A percentile compares a stretch with the other conserved stretches of the same genome.
phyloP scores from a whole-genome alignment of 92 coral and sea anemone genomes.

The Heteractis magnifica region DNA sequence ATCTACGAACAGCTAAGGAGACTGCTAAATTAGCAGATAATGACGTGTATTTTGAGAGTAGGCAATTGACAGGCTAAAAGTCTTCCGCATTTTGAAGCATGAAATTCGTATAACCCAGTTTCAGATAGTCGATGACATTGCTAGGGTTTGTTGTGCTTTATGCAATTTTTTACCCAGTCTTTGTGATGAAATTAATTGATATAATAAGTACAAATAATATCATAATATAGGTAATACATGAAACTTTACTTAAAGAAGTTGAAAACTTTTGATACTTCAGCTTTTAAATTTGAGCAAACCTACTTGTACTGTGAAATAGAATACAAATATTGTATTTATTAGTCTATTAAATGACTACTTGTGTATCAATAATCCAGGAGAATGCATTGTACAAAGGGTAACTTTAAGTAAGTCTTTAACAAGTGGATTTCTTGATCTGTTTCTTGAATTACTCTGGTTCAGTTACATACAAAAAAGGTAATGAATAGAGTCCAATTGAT shows the following conservation, averaged over 20 bases:
- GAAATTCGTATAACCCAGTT: neutral
- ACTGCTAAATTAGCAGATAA: too few relatives aligned
- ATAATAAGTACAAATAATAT: conserved; percentile 28
- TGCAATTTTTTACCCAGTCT: neutral
- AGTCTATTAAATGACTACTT: conserved; percentile 34
- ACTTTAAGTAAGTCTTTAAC: conserved; percentile 21
- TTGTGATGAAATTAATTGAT: conserved; percentile 19
- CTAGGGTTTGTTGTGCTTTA: neutral
- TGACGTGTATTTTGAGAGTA: neutral
- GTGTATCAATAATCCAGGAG: conserved; percentile 9
- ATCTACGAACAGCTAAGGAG: too few relatives aligned
- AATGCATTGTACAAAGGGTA: conserved; percentile 34
- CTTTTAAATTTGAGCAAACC: conserved; percentile 32
- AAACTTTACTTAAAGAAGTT: conserved; percentile 33
- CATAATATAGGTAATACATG: conserved; percentile 22
- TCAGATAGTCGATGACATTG: neutral
- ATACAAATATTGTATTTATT: conserved; percentile 37
- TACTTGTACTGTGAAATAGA: conserved; percentile 36
- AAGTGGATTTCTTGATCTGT: conserved; percentile 20
- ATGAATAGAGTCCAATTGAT: conserved; percentile 20
- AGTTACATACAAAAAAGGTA: too few relatives aligned
- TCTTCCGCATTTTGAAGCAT: neutral
- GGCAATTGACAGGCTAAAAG: neutral
- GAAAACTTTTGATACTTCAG: conserved; percentile 34
- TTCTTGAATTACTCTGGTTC: too few relatives aligned